Conservation (phyloP, 2,797 vertebrate genomes). For the Acrossocheilus fasciatus region DNA sequence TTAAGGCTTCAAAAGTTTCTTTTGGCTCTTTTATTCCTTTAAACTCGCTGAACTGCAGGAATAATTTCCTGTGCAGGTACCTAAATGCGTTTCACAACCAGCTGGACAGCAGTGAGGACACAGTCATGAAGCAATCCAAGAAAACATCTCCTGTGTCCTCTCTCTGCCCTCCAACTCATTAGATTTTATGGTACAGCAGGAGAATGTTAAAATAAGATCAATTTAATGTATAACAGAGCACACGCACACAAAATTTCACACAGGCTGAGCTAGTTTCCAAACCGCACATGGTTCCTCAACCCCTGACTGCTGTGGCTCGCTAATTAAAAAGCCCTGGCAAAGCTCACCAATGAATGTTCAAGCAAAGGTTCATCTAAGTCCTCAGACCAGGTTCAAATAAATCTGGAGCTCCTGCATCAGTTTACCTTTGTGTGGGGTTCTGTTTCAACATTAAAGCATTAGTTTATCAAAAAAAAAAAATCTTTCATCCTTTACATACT, state of each 20-base stretch:
- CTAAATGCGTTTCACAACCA: slow-evolving; percentile 23
- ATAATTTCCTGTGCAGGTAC: slow-evolving; percentile 50
- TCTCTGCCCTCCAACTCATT: slow-evolving; percentile 11
- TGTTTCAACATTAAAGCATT: background rate
- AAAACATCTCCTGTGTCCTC: slow-evolving; percentile 20
- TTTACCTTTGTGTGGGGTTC: background rate
- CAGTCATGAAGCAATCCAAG: slow-evolving; percentile 5
- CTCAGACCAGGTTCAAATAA: background rate
- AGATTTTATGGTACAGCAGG: slow-evolving; percentile 31
- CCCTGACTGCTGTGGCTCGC: background rate
- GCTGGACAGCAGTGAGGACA: slow-evolving; percentile 1
- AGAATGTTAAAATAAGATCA: slow-evolving; percentile 4
- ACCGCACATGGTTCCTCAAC: slow-evolving; percentile 6
- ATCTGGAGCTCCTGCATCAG: background rate
- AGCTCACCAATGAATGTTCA: slow-evolving; percentile 12
- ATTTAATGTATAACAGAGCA: slow-evolving; percentile 24
- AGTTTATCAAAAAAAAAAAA: background rate
- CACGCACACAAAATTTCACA: slow-evolving; percentile 6
- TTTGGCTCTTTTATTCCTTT: slow-evolving; percentile 38
- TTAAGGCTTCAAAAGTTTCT: background rate
- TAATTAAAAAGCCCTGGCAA: slow-evolving; percentile 32
- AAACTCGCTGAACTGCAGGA: slow-evolving; percentile 44
- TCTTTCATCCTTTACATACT: background rate
- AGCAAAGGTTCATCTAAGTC: background rate
- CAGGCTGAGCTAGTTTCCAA: slow-evolving; percentile 9